A percentile compares a stretch with the other conserved stretches of the same genome.
These are phyloP conservation scores for Delia radicum DNA, from an alignment of 1,140 invertebrate genomes.

Conservation along the genomic window DNA sequence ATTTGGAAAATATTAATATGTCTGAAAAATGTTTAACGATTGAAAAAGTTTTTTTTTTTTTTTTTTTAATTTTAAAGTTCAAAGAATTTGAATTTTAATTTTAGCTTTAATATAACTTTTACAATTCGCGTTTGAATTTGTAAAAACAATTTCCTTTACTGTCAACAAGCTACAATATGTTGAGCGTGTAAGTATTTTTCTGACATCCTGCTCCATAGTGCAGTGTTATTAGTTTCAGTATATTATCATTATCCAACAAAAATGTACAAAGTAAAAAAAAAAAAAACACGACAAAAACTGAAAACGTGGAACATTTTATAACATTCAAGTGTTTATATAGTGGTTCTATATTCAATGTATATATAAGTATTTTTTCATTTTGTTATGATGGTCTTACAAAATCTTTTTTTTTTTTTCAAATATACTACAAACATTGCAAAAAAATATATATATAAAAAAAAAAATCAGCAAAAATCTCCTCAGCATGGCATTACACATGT, in stretches of 20 bases:
- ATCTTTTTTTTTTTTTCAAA: background rate
- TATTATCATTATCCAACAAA: background rate
- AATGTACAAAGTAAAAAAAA: background rate
- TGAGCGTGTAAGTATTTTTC: too few species aligned
- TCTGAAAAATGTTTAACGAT: too few species aligned
- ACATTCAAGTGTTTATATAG: background rate
- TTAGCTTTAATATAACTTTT: too few species aligned
- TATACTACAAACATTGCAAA: background rate
- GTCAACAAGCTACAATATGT: too few species aligned
- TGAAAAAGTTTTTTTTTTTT: too few species aligned
- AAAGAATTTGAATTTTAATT: too few species aligned
- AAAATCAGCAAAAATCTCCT: background rate
- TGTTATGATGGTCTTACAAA: slow-evolving; percentile 1
- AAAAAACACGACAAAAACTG: background rate
- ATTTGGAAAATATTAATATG: too few species aligned
- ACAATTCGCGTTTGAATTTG: too few species aligned
- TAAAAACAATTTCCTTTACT: too few species aligned
- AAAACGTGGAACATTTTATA: background rate
- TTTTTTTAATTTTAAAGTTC: too few species aligned
- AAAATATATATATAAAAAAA: background rate
- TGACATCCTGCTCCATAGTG: too few species aligned
- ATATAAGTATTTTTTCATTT: background rate
- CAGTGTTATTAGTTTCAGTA: background rate
- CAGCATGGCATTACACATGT: background rate
- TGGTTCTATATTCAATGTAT: background rate